Evolutionary conservation across 2,888 invertebrate genomes (phyloP), one percentile per base, ranked within the genome.

Genomic region (Drosophila meridionalis): DNA sequence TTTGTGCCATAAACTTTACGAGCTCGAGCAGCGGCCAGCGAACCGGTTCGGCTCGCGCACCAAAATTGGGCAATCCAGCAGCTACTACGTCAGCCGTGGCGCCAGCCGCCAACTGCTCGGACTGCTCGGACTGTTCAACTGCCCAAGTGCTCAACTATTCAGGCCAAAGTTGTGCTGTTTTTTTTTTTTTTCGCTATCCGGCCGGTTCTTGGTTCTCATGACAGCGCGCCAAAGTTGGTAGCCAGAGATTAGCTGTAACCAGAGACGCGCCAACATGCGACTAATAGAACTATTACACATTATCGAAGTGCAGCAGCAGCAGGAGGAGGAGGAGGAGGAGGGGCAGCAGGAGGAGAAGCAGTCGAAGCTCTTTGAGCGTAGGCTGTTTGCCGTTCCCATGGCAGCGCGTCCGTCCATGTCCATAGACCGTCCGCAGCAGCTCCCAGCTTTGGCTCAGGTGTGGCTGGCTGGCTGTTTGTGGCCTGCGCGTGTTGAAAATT

Each of bases 261-360:
- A 84, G 85, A 87, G 88, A 84, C 82, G 87, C 87, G 81, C 74
- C 87, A 83, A 82, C 85, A 85, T 85, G 86, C 88, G 80, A 74
- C 88, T 85, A 90, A 85, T 90, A 85, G 86, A 85, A 85, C 85
- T 87, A 85, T 89, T 85, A 85, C 88, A 85, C 85, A 89, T 84
- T 84, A 89, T 81, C 89, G 73, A 74, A 76, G 73, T 73, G 78
- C 67, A 67, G 58, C 52, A 32, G 58, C n/a, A 28, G 32, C 4
- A 45, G 20, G 7, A n/a, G 14, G 0, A 0, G 34, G 42, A 28
- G 45, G 7, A 34, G 47, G 7, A 11, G 11, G 28, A 20, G 50
- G 7, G n/a, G 47, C 5, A 3, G 20, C 14, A 12, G 53, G 11
- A 30, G 56, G 7, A 36, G 48, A 7, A 7, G n/a, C 12, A 20